Evolutionary conservation across 1,140 invertebrate genomes (phyloP), one percentile per base, ranked within the genome.

Genomic region (Lanistes nyassanus): DNA sequence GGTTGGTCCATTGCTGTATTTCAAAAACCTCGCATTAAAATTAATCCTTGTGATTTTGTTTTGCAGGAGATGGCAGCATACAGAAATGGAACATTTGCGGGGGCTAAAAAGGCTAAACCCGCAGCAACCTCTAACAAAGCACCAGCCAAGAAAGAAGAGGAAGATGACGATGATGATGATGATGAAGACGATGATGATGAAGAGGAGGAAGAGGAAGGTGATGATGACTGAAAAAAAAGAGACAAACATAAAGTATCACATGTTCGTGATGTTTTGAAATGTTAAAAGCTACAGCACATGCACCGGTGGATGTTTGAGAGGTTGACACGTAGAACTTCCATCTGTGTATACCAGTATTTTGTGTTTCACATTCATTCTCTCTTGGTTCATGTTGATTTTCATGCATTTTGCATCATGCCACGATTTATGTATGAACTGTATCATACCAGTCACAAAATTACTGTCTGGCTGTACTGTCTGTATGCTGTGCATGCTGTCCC

Each of bases 191-290:
- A 83, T 6, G 84, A 84, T 4, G 84, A 85, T 13, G 85, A 86
- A n/a, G 85, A 86, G 7, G 85, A 86, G 65, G 83, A 85, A 11
- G 83, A 84, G 5, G 82, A 82, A 6, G 84, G 84, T n/a, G 82
- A 85, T 37, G 81, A 83, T 31, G 79, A 84, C 29, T 76, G 78
- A 64, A 74, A n/a, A n/a, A n/a, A n/a, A n/a, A n/a, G n/a, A 26
- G 6, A 60, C 0, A 26, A 23, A 60, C 29, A 47, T 23, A 60
- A n/a, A n/a, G 23, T 31, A 60, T 60, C 56, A 11, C 29, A 31
- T 26, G n/a, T 60, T 60, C 23, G 23, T 60, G n/a, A 26, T 23
- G 11, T 31, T 60, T 60, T 11, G 9, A 60, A 60, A 60, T 60
- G 23, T 60, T 60, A n/a, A 60, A 60, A 60, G 56, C 29, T n/a